Conservation (phyloP, 2,113 vertebrate genomes). For the Tichodroma muraria region DNA sequence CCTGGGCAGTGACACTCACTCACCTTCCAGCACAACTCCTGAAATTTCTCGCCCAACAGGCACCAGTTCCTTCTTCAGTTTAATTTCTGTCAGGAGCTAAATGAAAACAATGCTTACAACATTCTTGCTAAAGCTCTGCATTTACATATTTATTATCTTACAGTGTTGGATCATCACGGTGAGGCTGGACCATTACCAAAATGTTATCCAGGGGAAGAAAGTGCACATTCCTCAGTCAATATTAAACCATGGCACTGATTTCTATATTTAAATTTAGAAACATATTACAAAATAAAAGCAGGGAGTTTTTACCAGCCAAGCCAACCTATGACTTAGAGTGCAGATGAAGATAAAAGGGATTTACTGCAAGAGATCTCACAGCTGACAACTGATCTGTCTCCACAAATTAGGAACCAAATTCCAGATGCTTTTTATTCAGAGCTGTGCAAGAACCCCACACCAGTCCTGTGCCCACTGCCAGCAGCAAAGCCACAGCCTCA, state of each 20-base stretch:
- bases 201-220: background rate
- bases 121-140: background rate
- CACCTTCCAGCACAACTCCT: constrained; percentile 87
- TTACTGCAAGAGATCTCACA: background rate
- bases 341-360: background rate
- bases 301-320: background rate
- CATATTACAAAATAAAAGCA: background rate
- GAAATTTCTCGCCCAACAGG: constrained; percentile 90
- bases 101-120: background rate
- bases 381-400: background rate
- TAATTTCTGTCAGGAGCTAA: constrained; percentile 83
- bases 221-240: background rate
- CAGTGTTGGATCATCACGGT: background rate
- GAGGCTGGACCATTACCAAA: background rate
- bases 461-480: background rate
- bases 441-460: background rate
- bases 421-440: background rate
- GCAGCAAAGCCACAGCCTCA: background rate
- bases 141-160: background rate
- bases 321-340: background rate
- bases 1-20: background rate
- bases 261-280: background rate
- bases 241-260: background rate
- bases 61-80: constrained; percentile 76
- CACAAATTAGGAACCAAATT: background rate